Evolutionary conservation across 1,140 invertebrate genomes (phyloP).

Genomic region (Mactra quadrangularis): DNA sequence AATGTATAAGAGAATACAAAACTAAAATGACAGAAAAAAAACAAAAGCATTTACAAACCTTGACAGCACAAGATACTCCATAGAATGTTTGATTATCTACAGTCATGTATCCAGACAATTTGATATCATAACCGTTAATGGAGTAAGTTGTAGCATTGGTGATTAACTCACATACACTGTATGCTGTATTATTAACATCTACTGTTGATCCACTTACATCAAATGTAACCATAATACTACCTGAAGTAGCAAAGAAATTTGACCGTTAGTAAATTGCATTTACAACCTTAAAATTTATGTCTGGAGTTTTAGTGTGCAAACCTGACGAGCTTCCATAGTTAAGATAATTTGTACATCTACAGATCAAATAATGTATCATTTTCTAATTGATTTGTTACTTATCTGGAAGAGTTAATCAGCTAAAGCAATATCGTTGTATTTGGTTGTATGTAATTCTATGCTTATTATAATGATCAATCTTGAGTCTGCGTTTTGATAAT

Average conservation of each 20-base stretch:
- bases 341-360: neutral
- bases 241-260: neutral
- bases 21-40: neutral
- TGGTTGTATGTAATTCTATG: no score
- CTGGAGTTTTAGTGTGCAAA: neutral
- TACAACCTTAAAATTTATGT: neutral
- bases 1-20: neutral
- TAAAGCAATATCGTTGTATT: no score
- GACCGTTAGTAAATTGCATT: no score
- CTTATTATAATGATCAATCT: no score
- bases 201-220: constrained; percentile 3
- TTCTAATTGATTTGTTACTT: no score
- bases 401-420: no score
- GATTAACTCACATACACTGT: constrained; percentile 42
- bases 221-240: constrained; percentile 48
- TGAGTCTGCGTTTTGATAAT: no score
- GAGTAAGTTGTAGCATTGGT: constrained; percentile 19
- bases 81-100: constrained; percentile 39
- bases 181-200: constrained; percentile 46
- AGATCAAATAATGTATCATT: neutral
- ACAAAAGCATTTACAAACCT: constrained; percentile 14
- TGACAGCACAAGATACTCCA: constrained; percentile 36
- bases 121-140: constrained; percentile 28
- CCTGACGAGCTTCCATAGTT: neutral
- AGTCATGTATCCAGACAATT: constrained; percentile 36